Percentiles rank a stretch among this genome's conserved stretches.
Evolutionary conservation across 2,888 invertebrate genomes (phyloP).

Genomic region (Smittia aterrima): DNA sequence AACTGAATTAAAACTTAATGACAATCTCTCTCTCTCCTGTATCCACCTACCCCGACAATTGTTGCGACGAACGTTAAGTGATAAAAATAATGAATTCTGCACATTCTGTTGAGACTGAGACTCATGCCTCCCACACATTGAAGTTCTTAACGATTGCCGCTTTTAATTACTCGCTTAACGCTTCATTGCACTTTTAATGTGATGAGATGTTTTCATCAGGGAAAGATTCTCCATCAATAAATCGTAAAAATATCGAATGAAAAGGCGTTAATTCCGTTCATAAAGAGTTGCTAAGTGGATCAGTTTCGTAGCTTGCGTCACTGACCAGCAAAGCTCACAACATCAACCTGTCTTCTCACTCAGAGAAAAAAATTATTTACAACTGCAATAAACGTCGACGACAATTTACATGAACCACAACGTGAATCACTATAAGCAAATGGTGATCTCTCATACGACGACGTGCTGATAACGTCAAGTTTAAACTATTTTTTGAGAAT

Average conservation of each 20-base stretch:
- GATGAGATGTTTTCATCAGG: background rate
- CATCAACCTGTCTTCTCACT: background rate
- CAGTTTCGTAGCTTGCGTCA: background rate
- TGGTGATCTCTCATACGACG: background rate
- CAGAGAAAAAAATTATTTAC: background rate
- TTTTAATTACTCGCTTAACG: slow-evolving; percentile 24
- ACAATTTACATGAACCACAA: background rate
- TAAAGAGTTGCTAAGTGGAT: background rate
- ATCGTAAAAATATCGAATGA: background rate
- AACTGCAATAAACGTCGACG: background rate
- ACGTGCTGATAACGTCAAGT: background rate
- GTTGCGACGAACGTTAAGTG: slow-evolving; percentile 6
- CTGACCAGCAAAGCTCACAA: background rate
- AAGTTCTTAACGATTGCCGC: slow-evolving; percentile 2
- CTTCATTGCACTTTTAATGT: slow-evolving; percentile 22
- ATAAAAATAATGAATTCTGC: slow-evolving; percentile 25
- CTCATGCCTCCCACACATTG: background rate
- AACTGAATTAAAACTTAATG: slow-evolving; percentile 29
- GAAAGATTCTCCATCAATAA: slow-evolving; percentile 7
- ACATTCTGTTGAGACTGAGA: background rate
- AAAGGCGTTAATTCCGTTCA: background rate
- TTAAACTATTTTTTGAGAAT: background rate
- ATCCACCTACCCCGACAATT: background rate
- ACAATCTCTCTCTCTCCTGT: background rate
- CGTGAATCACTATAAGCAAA: background rate